Evolutionary conservation across 2,113 vertebrate species (phyloP).

Genomic region (Chaetura pelagica): DNA sequence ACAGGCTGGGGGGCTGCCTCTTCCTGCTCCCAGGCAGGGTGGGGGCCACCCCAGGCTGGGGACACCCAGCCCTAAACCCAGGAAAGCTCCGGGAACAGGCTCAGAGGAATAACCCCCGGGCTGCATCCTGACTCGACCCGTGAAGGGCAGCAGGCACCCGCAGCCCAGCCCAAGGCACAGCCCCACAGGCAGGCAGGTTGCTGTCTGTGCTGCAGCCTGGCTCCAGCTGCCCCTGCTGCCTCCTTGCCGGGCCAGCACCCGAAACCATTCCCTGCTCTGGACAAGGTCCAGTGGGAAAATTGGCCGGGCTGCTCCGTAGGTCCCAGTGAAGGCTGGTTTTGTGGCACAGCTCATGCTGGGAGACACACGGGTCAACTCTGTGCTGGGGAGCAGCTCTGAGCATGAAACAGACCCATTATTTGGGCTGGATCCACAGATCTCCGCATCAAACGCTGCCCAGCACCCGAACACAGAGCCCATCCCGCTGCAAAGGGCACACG

Average conservation of each 20-base stretch:
- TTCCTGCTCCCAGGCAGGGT: neutral
- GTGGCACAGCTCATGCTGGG: too few relatives aligned
- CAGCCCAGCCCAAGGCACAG: neutral
- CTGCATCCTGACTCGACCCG: neutral
- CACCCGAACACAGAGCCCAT: too few relatives aligned
- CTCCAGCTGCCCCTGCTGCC: neutral
- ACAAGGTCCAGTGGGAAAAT: neutral
- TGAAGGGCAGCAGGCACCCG: fast-evolving
- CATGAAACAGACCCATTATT: fast-evolving
- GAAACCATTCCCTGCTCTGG: neutral
- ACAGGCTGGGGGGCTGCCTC: neutral
- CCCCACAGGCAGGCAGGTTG: too few relatives aligned
- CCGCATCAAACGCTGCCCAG: neutral
- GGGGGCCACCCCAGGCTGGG: neutral
- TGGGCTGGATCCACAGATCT: too few relatives aligned
- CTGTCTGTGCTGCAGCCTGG: too few relatives aligned
- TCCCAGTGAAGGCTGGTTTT: fast-evolving
- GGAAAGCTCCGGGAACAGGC: neutral
- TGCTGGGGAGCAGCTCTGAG: too few relatives aligned
- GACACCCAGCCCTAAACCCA: neutral
- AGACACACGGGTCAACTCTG: fast-evolving
- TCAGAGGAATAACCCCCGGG: neutral
- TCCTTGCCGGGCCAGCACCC: neutral
- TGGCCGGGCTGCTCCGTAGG: fast-evolving
- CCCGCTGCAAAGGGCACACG: neutral